Evolutionary conservation across 2,113 vertebrate species (phyloP).

Genomic region (Pollimyrus isidori): DNA sequence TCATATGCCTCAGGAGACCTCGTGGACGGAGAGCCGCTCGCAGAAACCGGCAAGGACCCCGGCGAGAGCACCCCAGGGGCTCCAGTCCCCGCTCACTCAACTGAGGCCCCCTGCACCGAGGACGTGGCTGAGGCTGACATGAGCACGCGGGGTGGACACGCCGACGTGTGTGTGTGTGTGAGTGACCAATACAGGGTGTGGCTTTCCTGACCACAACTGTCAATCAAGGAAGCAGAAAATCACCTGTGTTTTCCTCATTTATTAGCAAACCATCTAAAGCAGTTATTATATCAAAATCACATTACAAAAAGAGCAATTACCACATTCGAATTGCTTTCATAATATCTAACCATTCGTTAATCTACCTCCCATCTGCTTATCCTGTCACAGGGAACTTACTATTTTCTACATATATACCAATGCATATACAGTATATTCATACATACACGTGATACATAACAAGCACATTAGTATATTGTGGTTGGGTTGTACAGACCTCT

Average conservation of each 20-base stretch:
- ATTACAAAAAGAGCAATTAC: neutral
- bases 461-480: neutral
- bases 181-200: neutral
- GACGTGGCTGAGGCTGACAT: too few relatives aligned
- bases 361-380: neutral
- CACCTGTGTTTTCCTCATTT: neutral
- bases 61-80: too few relatives aligned
- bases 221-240: neutral
- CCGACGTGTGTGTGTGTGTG: neutral
- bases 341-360: neutral
- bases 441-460: neutral
- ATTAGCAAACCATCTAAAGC: neutral
- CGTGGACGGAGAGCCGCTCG: neutral
- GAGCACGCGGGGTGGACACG: neutral
- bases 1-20: neutral
- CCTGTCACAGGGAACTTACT: neutral
- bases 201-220: neutral
- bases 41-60: too few relatives aligned
- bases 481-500: conserved; percentile 18
- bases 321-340: neutral
- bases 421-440: neutral
- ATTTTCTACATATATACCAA: neutral
- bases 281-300: neutral
- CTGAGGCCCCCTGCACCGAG: neutral
- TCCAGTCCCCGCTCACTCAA: too few relatives aligned